phyloP scores from a whole-genome alignment of 2,797 vertebrate genomes.

The Dryobates pubescens region DNA sequence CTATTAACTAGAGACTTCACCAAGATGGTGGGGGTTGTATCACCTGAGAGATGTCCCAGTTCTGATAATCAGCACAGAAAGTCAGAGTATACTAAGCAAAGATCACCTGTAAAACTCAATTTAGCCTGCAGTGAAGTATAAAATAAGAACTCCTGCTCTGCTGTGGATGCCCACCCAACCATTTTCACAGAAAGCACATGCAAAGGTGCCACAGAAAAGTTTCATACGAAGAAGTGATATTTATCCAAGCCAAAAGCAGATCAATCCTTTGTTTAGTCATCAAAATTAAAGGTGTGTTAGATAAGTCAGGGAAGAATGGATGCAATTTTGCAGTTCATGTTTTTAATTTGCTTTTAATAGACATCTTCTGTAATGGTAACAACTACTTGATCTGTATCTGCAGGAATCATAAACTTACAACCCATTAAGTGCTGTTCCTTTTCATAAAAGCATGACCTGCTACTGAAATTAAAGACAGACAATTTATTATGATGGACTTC shows the following conservation, averaged over 20 bases:
- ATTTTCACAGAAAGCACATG: background rate
- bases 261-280: background rate
- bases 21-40: background rate
- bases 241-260: background rate
- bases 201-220: background rate
- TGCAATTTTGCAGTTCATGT: background rate
- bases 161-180: background rate
- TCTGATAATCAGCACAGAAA: conserved; percentile 3
- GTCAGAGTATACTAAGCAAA: background rate
- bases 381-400: background rate
- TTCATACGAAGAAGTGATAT: background rate
- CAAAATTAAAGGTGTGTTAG: background rate
- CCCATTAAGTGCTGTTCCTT: background rate
- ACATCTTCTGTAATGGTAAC: background rate
- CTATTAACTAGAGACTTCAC: background rate
- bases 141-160: background rate
- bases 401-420: background rate
- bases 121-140: background rate
- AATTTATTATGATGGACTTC: background rate
- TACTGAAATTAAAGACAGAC: conserved; percentile 4
- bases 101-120: background rate
- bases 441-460: background rate
- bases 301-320: background rate
- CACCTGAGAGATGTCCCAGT: background rate
- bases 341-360: background rate